phyloP scores from a whole-genome alignment of 2,888 invertebrate genomes.

The Piscicola geometra region DNA sequence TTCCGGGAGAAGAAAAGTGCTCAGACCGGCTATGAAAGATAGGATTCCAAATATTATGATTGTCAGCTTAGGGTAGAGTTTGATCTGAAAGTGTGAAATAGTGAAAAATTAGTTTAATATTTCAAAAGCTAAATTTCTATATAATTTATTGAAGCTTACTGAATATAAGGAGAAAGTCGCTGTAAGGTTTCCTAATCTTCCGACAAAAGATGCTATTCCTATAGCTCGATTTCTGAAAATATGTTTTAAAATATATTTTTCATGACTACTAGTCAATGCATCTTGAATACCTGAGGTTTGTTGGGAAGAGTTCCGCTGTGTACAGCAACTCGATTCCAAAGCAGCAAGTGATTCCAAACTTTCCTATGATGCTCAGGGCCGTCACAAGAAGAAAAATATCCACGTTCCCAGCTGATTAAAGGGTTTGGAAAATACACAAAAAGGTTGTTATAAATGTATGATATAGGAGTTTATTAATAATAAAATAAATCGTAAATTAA shows the following conservation, averaged over 20 bases:
- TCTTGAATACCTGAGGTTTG: slow-evolving; percentile 48
- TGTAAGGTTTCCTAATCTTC: slow-evolving; percentile 50
- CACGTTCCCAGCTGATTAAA: too few relatives aligned
- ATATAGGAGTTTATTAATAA: too few relatives aligned
- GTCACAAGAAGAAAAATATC: too few relatives aligned
- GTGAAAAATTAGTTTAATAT: neutral
- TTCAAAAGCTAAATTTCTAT: too few relatives aligned
- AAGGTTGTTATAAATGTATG: too few relatives aligned
- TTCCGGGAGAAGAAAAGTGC: too few relatives aligned
- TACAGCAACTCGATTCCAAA: slow-evolving; percentile 52
- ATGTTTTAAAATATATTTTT: neutral
- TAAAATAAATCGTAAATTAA: too few relatives aligned
- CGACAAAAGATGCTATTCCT: slow-evolving; percentile 51
- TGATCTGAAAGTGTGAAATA: neutral
- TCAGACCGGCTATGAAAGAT: neutral
- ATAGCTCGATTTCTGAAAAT: slow-evolving; percentile 49
- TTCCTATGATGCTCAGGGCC: slow-evolving; percentile 45
- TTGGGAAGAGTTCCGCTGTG: slow-evolving; percentile 53
- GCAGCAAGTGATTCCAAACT: slow-evolving; percentile 53
- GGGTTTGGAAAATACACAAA: too few relatives aligned
- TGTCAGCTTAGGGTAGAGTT: neutral
- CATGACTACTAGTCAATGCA: too few relatives aligned
- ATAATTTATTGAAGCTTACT: too few relatives aligned
- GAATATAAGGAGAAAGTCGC: slow-evolving; percentile 51
- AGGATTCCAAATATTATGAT: neutral